A percentile compares a stretch with the other conserved stretches of the same genome.
These are phyloP conservation scores for Caradrina kadenii DNA, from an alignment of 2,888 invertebrate species.

Conservation along the genomic window DNA sequence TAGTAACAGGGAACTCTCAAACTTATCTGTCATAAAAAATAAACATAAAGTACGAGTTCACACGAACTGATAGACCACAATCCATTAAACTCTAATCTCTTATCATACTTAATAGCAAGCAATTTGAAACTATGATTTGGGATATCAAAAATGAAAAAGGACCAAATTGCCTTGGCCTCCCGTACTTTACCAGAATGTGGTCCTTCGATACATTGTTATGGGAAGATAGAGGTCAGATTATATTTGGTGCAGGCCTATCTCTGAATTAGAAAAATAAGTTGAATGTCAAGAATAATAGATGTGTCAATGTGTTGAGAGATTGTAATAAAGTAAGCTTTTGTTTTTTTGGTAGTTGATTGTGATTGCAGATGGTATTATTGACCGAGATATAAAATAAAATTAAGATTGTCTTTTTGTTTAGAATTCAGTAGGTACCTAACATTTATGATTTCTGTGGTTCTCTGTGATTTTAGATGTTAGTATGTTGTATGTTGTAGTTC, in stretches of 20 bases:
- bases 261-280: conserved; percentile 72
- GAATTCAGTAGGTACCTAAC: not conserved
- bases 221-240: conserved; percentile 16
- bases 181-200: not conserved
- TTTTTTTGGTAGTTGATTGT: conserved; percentile 68
- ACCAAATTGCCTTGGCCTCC: conserved; percentile 38
- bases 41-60: conserved; percentile 61
- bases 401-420: conserved; percentile 3
- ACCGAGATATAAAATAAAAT: conserved; percentile 40
- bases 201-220: not conserved
- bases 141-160: conserved; percentile 59
- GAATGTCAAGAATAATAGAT: conserved; percentile 73
- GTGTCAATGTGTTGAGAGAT: conserved; percentile 70
- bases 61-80: conserved; percentile 58
- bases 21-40: conserved; percentile 25
- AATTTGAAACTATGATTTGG: conserved; percentile 73
- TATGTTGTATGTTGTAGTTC: too few species aligned
- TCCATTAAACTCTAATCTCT: conserved; percentile 71
- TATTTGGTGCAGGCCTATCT: conserved; percentile 60
- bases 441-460: not conserved
- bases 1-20: not conserved
- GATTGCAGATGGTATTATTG: conserved; percentile 60
- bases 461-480: too few species aligned
- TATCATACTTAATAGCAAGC: conserved; percentile 75
- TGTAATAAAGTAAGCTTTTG: conserved; percentile 73